Conservation (phyloP, 2,888 invertebrate species). For the Chironomus tentans region DNA sequence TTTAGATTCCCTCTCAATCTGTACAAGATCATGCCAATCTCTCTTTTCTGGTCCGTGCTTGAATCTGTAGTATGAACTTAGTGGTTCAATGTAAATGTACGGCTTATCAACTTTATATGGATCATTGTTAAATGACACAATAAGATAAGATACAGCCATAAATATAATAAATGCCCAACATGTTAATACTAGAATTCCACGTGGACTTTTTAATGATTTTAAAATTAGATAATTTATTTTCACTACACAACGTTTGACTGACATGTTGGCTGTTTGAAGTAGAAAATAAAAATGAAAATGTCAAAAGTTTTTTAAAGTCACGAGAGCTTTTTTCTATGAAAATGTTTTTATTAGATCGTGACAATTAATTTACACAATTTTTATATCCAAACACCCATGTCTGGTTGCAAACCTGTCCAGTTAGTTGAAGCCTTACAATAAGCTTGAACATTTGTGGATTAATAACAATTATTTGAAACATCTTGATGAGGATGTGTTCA, state of each 20-base stretch:
- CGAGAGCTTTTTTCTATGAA: background rate
- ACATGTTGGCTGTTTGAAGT: background rate
- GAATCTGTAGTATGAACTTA: conserved; percentile 3
- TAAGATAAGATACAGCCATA: background rate
- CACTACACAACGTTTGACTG: background rate
- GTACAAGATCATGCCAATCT: conserved; percentile 69
- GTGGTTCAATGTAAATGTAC: conserved; percentile 20
- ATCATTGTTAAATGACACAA: conserved; percentile 13
- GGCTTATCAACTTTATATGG: conserved; percentile 14
- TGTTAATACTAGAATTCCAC: background rate
- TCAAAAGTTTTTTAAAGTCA: background rate
- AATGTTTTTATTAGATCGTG: too few relatives aligned
- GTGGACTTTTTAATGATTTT: background rate
- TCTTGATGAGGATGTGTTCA: too few relatives aligned
- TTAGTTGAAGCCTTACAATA: too few relatives aligned
- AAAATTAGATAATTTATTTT: background rate
- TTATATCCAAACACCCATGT: too few relatives aligned
- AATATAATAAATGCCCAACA: too few relatives aligned
- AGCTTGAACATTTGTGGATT: too few relatives aligned
- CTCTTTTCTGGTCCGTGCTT: conserved; percentile 44
- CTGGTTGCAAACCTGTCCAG: too few relatives aligned
- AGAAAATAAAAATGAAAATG: background rate
- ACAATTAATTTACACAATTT: too few relatives aligned
- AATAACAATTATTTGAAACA: too few relatives aligned
- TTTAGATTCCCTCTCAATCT: conserved; percentile 50